These are phyloP conservation scores for Crocallis elinguaria DNA, from an alignment of 2,888 invertebrate genomes.

Conservation along the genomic window DNA sequence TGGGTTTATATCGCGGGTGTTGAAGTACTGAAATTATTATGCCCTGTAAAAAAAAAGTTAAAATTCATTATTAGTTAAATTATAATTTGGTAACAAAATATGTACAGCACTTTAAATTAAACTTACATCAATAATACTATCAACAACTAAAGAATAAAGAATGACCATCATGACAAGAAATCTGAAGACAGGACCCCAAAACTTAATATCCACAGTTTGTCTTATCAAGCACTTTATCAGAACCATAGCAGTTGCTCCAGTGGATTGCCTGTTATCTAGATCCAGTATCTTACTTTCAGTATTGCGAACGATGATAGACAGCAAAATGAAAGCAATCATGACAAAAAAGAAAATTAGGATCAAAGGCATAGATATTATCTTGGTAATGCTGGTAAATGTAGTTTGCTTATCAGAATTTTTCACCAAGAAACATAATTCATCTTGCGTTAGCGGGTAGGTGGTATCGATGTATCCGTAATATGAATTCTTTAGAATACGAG, in stretches of 20 bases:
- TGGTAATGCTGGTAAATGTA: conserved; percentile 71
- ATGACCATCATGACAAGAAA: conserved; percentile 61
- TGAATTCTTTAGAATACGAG: conserved; percentile 79
- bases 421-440: conserved; percentile 83
- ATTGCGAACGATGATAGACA: conserved; percentile 57
- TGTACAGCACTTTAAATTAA: conserved; percentile 3
- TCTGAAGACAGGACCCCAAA: conserved; percentile 67
- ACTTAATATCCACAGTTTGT: conserved; percentile 71
- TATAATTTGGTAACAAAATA: not conserved
- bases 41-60: conserved; percentile 63
- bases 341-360: conserved; percentile 59
- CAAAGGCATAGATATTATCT: conserved; percentile 63
- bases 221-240: conserved; percentile 72
- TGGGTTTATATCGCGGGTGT: conserved; percentile 64
- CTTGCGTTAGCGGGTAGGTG: conserved; percentile 80
- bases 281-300: conserved; percentile 58
- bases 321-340: conserved; percentile 50
- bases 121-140: conserved; percentile 78
- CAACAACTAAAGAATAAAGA: conserved; percentile 71
- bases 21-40: conserved; percentile 74
- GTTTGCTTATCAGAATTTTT: conserved; percentile 79
- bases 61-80: not conserved
- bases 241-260: conserved; percentile 58
- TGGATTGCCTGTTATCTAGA: conserved; percentile 49
- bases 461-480: conserved; percentile 80